phyloP scores from a whole-genome alignment of 2,113 vertebrate species.

The Dasypus novemcinctus region DNA sequence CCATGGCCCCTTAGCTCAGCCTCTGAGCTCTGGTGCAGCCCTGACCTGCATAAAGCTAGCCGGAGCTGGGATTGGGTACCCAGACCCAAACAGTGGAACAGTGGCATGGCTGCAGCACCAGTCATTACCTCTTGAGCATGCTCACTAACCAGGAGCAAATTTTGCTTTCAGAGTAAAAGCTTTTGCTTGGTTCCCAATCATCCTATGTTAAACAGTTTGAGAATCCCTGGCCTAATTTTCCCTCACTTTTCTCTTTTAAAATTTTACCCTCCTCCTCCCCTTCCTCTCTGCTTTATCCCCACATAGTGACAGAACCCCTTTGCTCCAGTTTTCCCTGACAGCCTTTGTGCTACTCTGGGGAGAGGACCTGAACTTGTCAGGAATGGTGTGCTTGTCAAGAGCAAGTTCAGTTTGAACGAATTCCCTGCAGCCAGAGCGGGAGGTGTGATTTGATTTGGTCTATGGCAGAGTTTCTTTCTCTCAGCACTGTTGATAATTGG shows the following conservation, averaged over 20 bases:
- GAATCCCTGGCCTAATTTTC: not conserved
- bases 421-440: not conserved
- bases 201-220: not conserved
- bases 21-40: not conserved
- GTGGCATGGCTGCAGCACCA: too few species aligned
- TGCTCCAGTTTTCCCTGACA: not conserved
- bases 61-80: not conserved
- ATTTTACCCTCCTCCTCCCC: not conserved
- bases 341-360: not conserved
- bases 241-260: not conserved
- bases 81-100: not conserved
- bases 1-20: not conserved
- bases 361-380: not conserved
- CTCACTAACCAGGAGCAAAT: not conserved
- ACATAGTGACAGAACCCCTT: not conserved
- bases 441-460: not conserved
- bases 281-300: not conserved
- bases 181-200: not conserved
- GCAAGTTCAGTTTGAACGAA: not conserved
- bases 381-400: not conserved
- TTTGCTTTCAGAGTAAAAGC: not conserved
- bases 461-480: not conserved
- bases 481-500: not conserved
- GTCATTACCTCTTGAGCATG: not conserved
- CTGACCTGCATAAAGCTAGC: not conserved